phyloP scores from a whole-genome alignment of 1,140 invertebrate species.

The Carposina sasakii region DNA sequence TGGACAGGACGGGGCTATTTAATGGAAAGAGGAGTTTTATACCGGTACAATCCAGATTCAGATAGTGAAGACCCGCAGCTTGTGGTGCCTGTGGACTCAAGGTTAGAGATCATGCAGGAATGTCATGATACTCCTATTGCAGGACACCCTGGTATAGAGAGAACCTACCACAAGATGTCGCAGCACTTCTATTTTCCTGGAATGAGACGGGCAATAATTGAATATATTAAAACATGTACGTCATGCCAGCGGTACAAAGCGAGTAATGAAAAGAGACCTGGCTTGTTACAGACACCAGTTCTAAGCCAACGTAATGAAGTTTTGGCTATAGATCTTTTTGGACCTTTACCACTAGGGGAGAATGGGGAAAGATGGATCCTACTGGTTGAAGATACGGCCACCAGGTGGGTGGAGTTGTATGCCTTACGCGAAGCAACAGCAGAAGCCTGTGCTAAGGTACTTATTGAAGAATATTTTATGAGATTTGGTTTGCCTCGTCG shows the following conservation, averaged over 20 bases:
- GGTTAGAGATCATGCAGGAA: conserved; percentile 15
- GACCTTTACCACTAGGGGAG: conserved; percentile 7
- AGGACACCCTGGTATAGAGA: conserved; percentile 27
- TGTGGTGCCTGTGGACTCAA: conserved; percentile 11
- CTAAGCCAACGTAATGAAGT: background rate
- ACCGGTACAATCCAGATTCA: conserved; percentile 21
- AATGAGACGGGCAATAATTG: conserved; percentile 19
- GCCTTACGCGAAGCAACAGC: conserved; percentile 28
- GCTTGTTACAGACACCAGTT: conserved; percentile 12
- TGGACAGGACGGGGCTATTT: conserved; percentile 27
- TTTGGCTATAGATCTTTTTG: background rate
- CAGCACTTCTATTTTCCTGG: conserved; percentile 24
- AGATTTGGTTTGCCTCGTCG: conserved; percentile 26
- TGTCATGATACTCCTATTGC: conserved; percentile 28
- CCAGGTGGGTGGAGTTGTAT: conserved; percentile 23
- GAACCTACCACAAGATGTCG: conserved; percentile 18
- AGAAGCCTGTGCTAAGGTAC: conserved; percentile 24
- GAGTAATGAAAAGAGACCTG: conserved; percentile 22
- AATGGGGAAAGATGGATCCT: conserved; percentile 27
- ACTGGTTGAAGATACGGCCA: conserved; percentile 33
- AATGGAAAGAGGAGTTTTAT: conserved; percentile 22
- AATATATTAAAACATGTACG: conserved; percentile 17
- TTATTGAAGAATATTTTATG: conserved; percentile 28
- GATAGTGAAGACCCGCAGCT: conserved; percentile 26
- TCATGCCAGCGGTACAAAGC: conserved; percentile 22